Percentiles rank a stretch among this genome's conserved stretches.
Conservation (phyloP, 2,888 invertebrate genomes). For the Tanaodytes sp. region DNA sequence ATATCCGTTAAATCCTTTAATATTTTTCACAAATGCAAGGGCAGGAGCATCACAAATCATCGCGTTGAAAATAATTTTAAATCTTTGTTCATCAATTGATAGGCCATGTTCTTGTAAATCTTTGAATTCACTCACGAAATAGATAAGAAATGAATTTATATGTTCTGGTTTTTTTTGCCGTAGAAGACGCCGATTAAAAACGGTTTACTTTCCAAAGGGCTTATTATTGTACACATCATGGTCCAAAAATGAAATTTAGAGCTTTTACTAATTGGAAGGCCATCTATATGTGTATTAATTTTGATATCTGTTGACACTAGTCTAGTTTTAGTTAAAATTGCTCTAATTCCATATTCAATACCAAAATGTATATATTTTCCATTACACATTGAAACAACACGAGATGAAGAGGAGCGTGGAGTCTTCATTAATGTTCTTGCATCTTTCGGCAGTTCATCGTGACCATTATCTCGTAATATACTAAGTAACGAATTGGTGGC, state of each 20-base stretch:
- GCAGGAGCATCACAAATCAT: too few relatives aligned
- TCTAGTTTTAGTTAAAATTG: background rate
- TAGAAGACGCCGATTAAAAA: conserved; percentile 5
- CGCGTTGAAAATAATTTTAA: background rate
- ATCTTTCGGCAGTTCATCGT: background rate
- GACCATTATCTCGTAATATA: background rate
- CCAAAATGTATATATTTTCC: background rate
- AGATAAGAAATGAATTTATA: conserved; percentile 5
- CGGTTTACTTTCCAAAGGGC: too few relatives aligned
- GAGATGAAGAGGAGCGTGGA: too few relatives aligned
- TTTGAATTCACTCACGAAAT: conserved; percentile 8
- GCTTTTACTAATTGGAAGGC: too few relatives aligned
- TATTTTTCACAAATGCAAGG: too few relatives aligned
- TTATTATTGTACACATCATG: too few relatives aligned
- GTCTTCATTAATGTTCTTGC: background rate
- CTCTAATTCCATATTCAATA: background rate
- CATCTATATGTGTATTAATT: too few relatives aligned
- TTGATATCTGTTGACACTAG: too few relatives aligned
- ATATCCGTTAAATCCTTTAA: too few relatives aligned
- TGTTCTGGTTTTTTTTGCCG: background rate
- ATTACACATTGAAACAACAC: background rate
- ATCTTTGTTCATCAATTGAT: background rate
- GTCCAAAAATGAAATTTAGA: too few relatives aligned
- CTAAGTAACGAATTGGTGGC: background rate
- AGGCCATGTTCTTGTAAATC: too few relatives aligned